Conservation (phyloP, 1,140 invertebrate genomes). For the Drosophila funebris region DNA sequence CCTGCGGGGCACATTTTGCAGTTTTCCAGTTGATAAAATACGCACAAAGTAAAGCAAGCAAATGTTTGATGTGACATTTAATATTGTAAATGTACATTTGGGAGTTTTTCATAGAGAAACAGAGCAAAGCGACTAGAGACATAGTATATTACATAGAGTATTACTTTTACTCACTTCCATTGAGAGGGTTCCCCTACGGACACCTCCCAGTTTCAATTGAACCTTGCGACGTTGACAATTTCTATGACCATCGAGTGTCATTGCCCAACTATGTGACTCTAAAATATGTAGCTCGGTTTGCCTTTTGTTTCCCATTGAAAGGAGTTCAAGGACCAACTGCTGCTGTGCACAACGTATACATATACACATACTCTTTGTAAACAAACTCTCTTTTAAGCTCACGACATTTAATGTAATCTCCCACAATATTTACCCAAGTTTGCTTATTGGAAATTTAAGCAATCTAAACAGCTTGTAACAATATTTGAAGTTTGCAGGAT, state of each 20-base stretch:
- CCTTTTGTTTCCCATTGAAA: slow-evolving; percentile 49
- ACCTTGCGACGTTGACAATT: slow-evolving; percentile 65
- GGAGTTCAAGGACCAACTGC: slow-evolving; percentile 58
- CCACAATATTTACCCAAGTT: too few relatives aligned
- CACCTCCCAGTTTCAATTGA: slow-evolving; percentile 52
- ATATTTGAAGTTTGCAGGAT: too few relatives aligned
- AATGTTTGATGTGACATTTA: slow-evolving; percentile 62
- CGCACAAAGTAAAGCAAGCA: slow-evolving; percentile 58
- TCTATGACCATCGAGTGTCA: slow-evolving; percentile 8
- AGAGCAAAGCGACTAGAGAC: slow-evolving; percentile 14
- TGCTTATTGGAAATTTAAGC: too few relatives aligned
- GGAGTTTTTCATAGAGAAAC: not conserved
- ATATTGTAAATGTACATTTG: slow-evolving; percentile 71
- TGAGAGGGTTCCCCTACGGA: slow-evolving; percentile 49
- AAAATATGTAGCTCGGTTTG: slow-evolving; percentile 51
- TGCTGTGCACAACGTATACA: slow-evolving; percentile 8
- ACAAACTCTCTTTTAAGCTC: not conserved
- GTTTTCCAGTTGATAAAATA: slow-evolving; percentile 61
- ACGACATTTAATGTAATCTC: not conserved
- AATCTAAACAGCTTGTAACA: too few relatives aligned
- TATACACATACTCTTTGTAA: too few relatives aligned
- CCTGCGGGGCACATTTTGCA: slow-evolving; percentile 55
- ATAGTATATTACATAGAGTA: slow-evolving; percentile 74
- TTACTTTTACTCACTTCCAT: slow-evolving; percentile 73
- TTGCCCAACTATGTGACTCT: slow-evolving; percentile 5